These are phyloP conservation scores for Stomatorhinus walkeri DNA, from an alignment of 2,797 vertebrate species.

Conservation along the genomic window DNA sequence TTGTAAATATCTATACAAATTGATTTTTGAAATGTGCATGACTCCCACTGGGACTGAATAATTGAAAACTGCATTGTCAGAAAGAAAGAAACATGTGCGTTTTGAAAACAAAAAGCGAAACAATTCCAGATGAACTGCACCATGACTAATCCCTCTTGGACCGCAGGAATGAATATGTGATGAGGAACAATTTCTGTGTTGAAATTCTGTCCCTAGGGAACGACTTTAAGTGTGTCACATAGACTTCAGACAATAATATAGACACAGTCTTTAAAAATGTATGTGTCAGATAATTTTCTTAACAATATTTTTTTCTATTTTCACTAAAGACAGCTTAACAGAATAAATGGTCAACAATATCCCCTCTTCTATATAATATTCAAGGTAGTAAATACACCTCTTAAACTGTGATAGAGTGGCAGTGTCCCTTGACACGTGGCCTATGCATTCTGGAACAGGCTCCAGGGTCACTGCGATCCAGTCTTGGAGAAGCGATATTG, in stretches of 20 bases:
- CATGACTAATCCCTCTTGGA: constrained; percentile 45
- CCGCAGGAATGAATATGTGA: constrained; percentile 29
- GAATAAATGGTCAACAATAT: background rate
- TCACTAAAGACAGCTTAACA: background rate
- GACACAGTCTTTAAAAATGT: constrained; percentile 19
- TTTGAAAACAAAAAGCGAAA: constrained; percentile 19
- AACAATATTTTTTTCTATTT: constrained; percentile 30
- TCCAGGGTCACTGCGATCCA: background rate
- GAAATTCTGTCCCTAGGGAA: constrained; percentile 25
- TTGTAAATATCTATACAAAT: constrained; percentile 14
- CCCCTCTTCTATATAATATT: background rate
- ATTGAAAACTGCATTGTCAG: constrained; percentile 14
- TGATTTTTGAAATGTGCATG: background rate
- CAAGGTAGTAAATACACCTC: background rate
- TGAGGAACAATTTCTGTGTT: constrained; percentile 24
- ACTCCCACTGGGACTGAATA: background rate
- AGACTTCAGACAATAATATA: background rate
- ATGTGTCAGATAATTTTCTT: background rate
- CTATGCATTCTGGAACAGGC: background rate
- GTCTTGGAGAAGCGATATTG: background rate
- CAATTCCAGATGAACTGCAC: constrained; percentile 35
- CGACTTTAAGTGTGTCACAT: constrained; percentile 12
- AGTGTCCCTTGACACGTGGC: background rate
- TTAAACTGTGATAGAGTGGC: background rate
- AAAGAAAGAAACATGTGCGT: background rate